phyloP scores from a whole-genome alignment of 2,113 vertebrate species.

The Rhabdomys dilectus region DNA sequence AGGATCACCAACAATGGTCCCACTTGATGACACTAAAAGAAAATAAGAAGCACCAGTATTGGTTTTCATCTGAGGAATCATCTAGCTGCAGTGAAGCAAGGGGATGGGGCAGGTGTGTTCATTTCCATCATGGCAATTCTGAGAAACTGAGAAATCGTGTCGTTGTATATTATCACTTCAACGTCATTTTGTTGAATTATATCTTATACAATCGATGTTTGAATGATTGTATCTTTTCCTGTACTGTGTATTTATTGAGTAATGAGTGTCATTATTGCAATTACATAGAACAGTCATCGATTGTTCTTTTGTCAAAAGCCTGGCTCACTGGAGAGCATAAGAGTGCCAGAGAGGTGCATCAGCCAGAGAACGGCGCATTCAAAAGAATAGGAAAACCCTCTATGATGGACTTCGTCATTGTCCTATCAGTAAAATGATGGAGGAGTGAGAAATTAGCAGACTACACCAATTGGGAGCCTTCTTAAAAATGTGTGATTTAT shows the following conservation, averaged over 20 bases:
- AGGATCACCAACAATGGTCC: background rate
- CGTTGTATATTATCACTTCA: background rate
- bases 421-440: background rate
- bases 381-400: background rate
- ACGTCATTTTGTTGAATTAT: background rate
- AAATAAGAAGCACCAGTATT: background rate
- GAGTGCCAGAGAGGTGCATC: background rate
- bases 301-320: background rate
- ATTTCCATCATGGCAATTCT: background rate
- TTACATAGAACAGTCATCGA: background rate
- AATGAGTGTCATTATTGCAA: background rate
- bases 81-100: background rate
- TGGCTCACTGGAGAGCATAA: background rate
- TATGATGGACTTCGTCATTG: background rate
- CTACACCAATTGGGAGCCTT: too few species aligned
- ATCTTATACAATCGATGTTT: background rate
- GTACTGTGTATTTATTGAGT: background rate
- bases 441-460: background rate
- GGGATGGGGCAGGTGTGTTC: background rate
- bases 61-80: background rate
- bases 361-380: background rate
- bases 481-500: background rate
- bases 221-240: background rate
- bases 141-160: background rate
- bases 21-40: background rate